Evolutionary conservation across 2,797 vertebrate genomes (phyloP), one percentile per base, ranked within the genome.

Genomic region (Buphagus erythrorhynchus): DNA sequence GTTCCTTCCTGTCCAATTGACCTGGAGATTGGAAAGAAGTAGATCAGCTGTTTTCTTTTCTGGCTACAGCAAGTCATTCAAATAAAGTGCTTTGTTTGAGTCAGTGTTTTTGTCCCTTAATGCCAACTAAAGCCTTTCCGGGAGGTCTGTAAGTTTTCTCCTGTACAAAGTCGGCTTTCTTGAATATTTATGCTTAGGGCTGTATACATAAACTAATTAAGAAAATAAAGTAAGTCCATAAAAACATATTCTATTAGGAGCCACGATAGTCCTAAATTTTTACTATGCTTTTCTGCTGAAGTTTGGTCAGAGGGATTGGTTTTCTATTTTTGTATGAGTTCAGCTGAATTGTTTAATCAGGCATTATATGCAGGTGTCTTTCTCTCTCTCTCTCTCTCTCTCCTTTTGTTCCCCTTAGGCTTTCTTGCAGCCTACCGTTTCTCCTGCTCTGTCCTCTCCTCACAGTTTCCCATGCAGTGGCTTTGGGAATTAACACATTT

Each of bases 1-100:
- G 21, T 77, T 95, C 62, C 87, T 94, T 96, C 88, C 93, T 92
- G 82, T 84, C 59, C 65, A 90, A 63, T 3, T 95, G 94, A 88
- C 80, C 69, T 81, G 5, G 3, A 62, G 75, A 49, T 40, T 96
- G 48, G 69, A 92, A 90, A 87, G 71, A 54, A 95, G 80, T 10
- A 63, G 62, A 82, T 79, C 66, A 88, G 40, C 63, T 92, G 36
- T 63, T 90, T 86, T 76, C 28, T 88, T 52, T 86, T 72, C 80
- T 90, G 69, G 33, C 66, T 84, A 42, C 48, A 82, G 28, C 62
- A 88, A 88, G 24, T 59, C 36, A 57, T 43, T 84, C 73, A 85
- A 91, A 82, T 59, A 74, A 77, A 88, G 26, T 28, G 33, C 40
- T 92, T 86, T 86, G n/a, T 71, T 66, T 84, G 42, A 71, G 43